Evolutionary conservation across 92 coral and sea anemone genomes (phyloP).

Genomic region (Epizoanthus stellaris): DNA sequence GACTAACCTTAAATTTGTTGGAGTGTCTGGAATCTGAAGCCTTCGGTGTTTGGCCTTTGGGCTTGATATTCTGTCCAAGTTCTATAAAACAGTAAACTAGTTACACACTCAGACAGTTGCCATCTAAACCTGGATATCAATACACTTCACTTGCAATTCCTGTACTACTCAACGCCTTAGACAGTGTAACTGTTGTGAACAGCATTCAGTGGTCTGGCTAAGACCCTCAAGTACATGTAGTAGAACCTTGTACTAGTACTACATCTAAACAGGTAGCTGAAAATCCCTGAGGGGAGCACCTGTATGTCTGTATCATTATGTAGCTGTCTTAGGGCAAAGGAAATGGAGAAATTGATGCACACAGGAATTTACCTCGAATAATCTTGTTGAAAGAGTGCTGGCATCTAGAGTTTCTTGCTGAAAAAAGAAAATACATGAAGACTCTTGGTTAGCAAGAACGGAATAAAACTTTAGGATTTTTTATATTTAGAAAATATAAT

Average conservation of each 20-base stretch:
- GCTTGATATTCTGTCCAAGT: constrained; percentile 89
- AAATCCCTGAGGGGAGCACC: too few species aligned
- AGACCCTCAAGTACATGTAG: too few species aligned
- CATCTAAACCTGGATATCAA: neutral
- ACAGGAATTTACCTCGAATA: constrained; percentile 74
- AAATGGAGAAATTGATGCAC: neutral
- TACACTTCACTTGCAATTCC: too few species aligned
- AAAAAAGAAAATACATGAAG: neutral
- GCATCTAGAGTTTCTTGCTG: constrained; percentile 97
- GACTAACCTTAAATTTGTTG: constrained; percentile 71
- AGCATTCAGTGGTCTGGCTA: too few species aligned
- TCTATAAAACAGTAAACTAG: constrained; percentile 52
- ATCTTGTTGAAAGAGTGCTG: constrained; percentile 82
- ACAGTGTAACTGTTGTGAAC: too few species aligned
- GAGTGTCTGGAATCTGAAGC: constrained; percentile 80
- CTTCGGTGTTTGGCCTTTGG: constrained; percentile 91
- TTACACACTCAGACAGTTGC: neutral
- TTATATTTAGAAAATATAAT: neutral
- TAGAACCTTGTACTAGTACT: too few species aligned
- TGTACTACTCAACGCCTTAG: too few species aligned
- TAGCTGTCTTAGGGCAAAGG: too few species aligned
- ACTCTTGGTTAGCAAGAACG: too few species aligned
- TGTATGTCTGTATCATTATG: too few species aligned
- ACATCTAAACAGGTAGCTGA: too few species aligned
- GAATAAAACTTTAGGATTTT: too few species aligned